Conservation (phyloP, 2,888 invertebrate species). For the Sesia bembeciformis region DNA sequence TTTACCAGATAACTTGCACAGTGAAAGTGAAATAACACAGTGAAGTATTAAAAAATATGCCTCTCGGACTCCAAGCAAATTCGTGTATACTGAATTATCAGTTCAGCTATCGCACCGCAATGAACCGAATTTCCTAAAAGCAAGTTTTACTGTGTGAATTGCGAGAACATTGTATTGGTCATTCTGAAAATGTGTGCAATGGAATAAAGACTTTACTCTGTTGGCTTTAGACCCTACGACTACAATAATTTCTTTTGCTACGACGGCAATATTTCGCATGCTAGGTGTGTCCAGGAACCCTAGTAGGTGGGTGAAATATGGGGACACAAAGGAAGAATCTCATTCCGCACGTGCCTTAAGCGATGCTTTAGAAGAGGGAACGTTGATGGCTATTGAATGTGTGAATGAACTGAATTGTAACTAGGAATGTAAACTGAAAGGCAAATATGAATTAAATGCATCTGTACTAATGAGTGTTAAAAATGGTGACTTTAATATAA, state of each 20-base stretch:
- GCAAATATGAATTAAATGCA: too few species aligned
- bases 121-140: slow-evolving; percentile 43
- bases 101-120: slow-evolving; percentile 29
- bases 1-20: not conserved
- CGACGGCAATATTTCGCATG: slow-evolving; percentile 14
- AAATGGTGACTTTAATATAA: too few species aligned
- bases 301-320: slow-evolving; percentile 54
- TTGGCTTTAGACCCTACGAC: slow-evolving; percentile 21
- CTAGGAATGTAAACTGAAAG: too few species aligned
- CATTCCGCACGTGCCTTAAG: slow-evolving; percentile 45
- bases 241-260: too few species aligned
- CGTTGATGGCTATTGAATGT: slow-evolving; percentile 33
- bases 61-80: slow-evolving; percentile 25
- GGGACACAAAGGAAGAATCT: slow-evolving; percentile 56
- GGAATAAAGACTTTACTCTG: slow-evolving; percentile 32
- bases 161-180: slow-evolving; percentile 40
- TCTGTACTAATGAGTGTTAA: too few species aligned
- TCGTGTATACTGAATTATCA: slow-evolving; percentile 49
- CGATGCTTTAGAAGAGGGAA: slow-evolving; percentile 23
- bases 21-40: too few species aligned
- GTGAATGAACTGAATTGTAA: slow-evolving; percentile 16
- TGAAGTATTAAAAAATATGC: slow-evolving; percentile 36
- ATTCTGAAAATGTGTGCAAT: slow-evolving; percentile 7
- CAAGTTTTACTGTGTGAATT: slow-evolving; percentile 45
- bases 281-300: slow-evolving; percentile 32